Evolutionary conservation across 2,888 invertebrate species (phyloP), one percentile per base, ranked within the genome.

Genomic region (Plusia festucae): DNA sequence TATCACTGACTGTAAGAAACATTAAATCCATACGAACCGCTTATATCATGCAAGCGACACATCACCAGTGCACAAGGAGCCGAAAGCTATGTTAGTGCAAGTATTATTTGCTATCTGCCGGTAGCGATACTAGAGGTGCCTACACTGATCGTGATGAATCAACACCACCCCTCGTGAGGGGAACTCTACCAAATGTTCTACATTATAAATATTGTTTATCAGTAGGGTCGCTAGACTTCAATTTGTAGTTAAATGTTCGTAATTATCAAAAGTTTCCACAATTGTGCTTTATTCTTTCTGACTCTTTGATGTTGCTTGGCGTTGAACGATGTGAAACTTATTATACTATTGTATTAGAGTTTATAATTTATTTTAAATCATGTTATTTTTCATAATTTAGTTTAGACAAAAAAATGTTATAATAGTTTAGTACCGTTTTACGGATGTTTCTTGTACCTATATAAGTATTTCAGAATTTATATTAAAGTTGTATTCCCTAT

Each of bases 161-260:
- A 54, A 61, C 53, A 53, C 63, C 51, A 62, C 60, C 18, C 64
- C 64, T 68, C 73, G 73, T 60, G 60, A 70, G 68, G 70, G 64
- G 71, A 44, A 70, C 51, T 76, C 78, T 62, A 79, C 80, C 76
- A 78, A 76, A 79, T 69, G 73, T 81, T 73, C 70, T 75, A 68
- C 75, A 77, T 71, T 63, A 78, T 84, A n/a, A n/a, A n/a, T n/a
- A 85, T 87, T 82, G 84, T 83, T 88, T 88, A 85, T 82, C 82
- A 84, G 90, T 94, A 93, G 93, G 86, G 93, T 94, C 93, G 94
- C 94, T 94, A 94, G 94, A 93, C 93, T 90, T 92, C 88, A 88
- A 91, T 90, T 90, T 85, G 89, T 94, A 93, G 91, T 82, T 90
- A 85, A 89, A 91, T 90, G 89, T 90, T 91, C 88, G 86, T 89